Conservation (phyloP, 2,113 vertebrate species). For the Corythornis madagascariensis region DNA sequence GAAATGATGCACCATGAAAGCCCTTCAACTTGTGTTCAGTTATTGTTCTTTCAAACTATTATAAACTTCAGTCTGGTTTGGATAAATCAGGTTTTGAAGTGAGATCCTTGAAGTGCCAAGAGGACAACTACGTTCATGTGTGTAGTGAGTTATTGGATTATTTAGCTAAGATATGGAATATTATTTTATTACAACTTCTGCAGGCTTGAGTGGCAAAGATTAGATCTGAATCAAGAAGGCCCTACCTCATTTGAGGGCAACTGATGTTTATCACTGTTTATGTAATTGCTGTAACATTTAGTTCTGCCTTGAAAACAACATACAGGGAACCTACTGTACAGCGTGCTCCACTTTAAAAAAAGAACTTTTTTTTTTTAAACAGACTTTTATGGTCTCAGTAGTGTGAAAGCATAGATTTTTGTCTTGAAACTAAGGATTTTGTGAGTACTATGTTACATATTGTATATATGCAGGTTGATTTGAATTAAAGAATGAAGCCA, state of each 20-base stretch:
- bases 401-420: slow-evolving; percentile 60
- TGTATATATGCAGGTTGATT: slow-evolving; percentile 58
- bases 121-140: slow-evolving; percentile 3
- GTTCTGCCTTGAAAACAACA: slow-evolving; percentile 62
- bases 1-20: not conserved
- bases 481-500: slow-evolving; percentile 7
- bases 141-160: slow-evolving; percentile 34
- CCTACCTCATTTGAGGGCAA: slow-evolving; percentile 51
- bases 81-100: slow-evolving; percentile 58
- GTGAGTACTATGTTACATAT: slow-evolving; percentile 62
- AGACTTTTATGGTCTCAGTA: slow-evolving; percentile 18
- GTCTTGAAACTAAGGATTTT: slow-evolving; percentile 57
- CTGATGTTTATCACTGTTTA: slow-evolving; percentile 42
- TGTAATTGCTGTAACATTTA: slow-evolving; percentile 49
- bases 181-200: slow-evolving; percentile 20
- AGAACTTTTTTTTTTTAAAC: not conserved
- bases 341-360: slow-evolving; percentile 11
- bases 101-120: slow-evolving; percentile 60
- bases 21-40: slow-evolving; percentile 17
- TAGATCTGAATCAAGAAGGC: slow-evolving; percentile 43
- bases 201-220: slow-evolving; percentile 35
- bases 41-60: slow-evolving; percentile 18
- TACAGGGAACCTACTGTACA: slow-evolving; percentile 46
- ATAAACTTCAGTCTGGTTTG: slow-evolving; percentile 55
- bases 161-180: not conserved